Percentiles rank a stretch among this genome's conserved stretches.
Evolutionary conservation across 2,113 vertebrate species (phyloP).

Genomic region (Sebastes schlegelii): DNA sequence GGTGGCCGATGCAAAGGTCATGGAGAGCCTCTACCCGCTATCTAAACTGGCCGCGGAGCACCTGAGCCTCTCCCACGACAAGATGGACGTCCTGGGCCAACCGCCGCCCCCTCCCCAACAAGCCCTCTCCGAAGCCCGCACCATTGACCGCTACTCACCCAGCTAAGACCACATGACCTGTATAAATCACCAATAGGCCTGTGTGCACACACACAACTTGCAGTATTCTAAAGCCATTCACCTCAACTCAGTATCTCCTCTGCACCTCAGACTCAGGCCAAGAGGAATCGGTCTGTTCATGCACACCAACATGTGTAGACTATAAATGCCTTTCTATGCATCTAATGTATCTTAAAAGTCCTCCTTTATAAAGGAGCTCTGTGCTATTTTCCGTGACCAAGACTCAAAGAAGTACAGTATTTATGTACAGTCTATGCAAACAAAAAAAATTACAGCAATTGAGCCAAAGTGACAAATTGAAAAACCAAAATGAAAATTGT

Average conservation of each 20-base stretch:
- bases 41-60: constrained; percentile 94
- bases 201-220: constrained; percentile 74
- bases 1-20: constrained; percentile 92
- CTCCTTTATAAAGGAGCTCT: constrained; percentile 72
- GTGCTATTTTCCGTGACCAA: constrained; percentile 78
- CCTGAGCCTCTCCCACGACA: constrained; percentile 93
- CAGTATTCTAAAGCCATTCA: constrained; percentile 83
- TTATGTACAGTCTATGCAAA: constrained; percentile 80
- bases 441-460: constrained; percentile 68
- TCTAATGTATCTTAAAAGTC: constrained; percentile 73
- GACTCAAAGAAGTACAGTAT: constrained; percentile 78
- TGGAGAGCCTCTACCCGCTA: constrained; percentile 95
- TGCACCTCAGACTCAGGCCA: constrained; percentile 81
- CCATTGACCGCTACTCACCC: constrained; percentile 95
- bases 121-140: constrained; percentile 86
- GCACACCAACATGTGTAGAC: constrained; percentile 74
- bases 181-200: constrained; percentile 60
- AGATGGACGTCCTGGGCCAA: constrained; percentile 91
- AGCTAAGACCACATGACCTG: constrained; percentile 82
- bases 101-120: constrained; percentile 83
- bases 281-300: constrained; percentile 67
- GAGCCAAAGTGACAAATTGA: constrained; percentile 84
- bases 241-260: constrained; percentile 79
- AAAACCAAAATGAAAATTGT: constrained; percentile 78
- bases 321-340: constrained; percentile 84